Evolutionary conservation across 2,888 invertebrate genomes (phyloP), one percentile per base, ranked within the genome.

Genomic region (Liodrosophila aerea): DNA sequence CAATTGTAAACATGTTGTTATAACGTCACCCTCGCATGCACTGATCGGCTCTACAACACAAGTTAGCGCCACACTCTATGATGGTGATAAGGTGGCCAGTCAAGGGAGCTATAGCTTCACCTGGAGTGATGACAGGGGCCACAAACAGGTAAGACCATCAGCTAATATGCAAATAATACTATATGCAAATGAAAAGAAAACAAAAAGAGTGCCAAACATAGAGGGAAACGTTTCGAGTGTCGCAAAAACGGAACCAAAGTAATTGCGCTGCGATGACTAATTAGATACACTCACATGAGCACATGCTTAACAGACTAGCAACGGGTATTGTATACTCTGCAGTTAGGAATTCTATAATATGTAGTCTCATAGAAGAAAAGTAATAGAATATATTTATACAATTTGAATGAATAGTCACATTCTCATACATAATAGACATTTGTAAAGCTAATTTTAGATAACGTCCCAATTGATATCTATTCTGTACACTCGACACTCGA

Each of bases 21-120:
- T 95, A 64, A 90, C 90, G 8, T 92, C 92, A 64, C 92, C 94
- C 88, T 93, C 93, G 7, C 94, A 94, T 41, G 92, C 93, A n/a
- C 93, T 95, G 11, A 90, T 92, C 50, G 96, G 95, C 15, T 93
- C 94, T 3, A 93, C 92, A 47, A 91, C 95, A 36, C 93, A 93
- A 65, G 94, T 96, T 85, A 92, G 85, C 15, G 89, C 88, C 7
- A 86, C 73, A 9, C 64, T 90, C 4, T 87, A 77, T 39, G 73
- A 88, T 46, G 77, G 70, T 31, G 73, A 66, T 0, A 70, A 67
- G 45, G 61, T 87, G 16, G 87, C 88, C 9, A 76, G 75, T 9
- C 60, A 90, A 43, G 92, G 91, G 12, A 85, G 74, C 0, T 95
- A 92, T 90, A 89, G 84, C 29, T 94, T 91, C 84, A 68, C 51